phyloP scores from a whole-genome alignment of 2,113 vertebrate genomes.

The Asarcornis scutulata region DNA sequence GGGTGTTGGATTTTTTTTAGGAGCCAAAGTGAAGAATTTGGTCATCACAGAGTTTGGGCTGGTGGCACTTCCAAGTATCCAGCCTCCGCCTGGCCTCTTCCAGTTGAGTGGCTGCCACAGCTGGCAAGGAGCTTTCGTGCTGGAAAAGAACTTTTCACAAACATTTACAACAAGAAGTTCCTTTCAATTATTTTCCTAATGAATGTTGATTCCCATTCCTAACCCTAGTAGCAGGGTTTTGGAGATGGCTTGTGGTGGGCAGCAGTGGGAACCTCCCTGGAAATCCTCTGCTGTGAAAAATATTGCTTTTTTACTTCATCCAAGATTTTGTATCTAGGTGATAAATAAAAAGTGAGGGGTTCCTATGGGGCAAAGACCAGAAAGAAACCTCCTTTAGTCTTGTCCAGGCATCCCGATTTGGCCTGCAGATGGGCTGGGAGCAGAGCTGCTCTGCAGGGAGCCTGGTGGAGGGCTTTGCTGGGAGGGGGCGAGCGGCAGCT shows the following conservation, averaged over 20 bases:
- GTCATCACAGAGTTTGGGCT: not conserved
- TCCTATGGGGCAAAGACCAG: not conserved
- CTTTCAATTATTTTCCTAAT: not conserved
- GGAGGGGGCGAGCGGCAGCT: not conserved
- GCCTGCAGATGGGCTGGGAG: not conserved
- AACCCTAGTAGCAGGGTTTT: not conserved
- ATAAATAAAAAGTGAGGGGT: not conserved
- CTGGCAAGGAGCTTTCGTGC: not conserved
- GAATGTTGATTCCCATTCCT: not conserved
- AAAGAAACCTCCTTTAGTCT: not conserved
- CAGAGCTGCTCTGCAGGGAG: not conserved
- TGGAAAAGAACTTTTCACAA: not conserved
- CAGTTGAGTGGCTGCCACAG: not conserved
- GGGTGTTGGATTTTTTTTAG: not conserved
- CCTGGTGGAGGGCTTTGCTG: fast-evolving
- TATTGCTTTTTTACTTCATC: not conserved
- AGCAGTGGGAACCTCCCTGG: not conserved
- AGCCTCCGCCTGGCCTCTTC: not conserved
- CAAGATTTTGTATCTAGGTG: not conserved
- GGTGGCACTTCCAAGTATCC: not conserved
- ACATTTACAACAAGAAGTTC: not conserved
- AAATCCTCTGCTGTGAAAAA: not conserved
- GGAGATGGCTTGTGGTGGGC: not conserved
- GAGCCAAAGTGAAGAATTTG: not conserved
- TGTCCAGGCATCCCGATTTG: not conserved